These are phyloP conservation scores for Gambusia affinis DNA, from an alignment of 2,113 vertebrate genomes.

Conservation along the genomic window DNA sequence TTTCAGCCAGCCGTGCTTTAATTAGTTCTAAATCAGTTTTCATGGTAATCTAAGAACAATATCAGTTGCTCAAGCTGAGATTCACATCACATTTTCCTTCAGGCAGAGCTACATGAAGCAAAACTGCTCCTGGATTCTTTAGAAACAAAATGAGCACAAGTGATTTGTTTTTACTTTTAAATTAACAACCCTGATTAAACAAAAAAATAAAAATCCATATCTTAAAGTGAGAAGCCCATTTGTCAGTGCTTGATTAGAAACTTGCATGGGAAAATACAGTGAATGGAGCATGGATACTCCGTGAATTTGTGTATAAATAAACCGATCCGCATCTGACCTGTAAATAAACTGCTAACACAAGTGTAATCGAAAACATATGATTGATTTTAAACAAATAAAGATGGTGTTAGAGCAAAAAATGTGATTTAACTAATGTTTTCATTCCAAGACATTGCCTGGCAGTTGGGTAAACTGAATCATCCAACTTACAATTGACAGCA, in stretches of 20 bases:
- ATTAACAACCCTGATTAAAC: not conserved
- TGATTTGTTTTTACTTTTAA: not conserved
- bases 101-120: slow-evolving; percentile 19
- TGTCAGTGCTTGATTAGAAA: not conserved
- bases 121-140: slow-evolving; percentile 9
- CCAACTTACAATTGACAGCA: not conserved
- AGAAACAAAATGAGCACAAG: not conserved
- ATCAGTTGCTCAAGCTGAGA: not conserved
- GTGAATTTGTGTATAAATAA: not conserved
- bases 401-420: not conserved
- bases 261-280: not conserved
- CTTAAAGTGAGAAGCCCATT: not conserved
- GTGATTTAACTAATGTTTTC: not conserved
- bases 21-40: slow-evolving; percentile 25
- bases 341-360: not conserved
- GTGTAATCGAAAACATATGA: not conserved
- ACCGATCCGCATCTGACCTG: not conserved
- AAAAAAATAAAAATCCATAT: not conserved
- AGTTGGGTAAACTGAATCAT: not conserved
- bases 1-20: slow-evolving; percentile 6
- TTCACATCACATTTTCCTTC: not conserved
- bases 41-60: not conserved
- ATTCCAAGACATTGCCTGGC: not conserved
- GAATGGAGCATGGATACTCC: not conserved
- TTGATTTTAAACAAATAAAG: not conserved